Evolutionary conservation across 2,888 invertebrate species (phyloP), one percentile per base, ranked within the genome.

Genomic region (Xestia rhomboidea): DNA sequence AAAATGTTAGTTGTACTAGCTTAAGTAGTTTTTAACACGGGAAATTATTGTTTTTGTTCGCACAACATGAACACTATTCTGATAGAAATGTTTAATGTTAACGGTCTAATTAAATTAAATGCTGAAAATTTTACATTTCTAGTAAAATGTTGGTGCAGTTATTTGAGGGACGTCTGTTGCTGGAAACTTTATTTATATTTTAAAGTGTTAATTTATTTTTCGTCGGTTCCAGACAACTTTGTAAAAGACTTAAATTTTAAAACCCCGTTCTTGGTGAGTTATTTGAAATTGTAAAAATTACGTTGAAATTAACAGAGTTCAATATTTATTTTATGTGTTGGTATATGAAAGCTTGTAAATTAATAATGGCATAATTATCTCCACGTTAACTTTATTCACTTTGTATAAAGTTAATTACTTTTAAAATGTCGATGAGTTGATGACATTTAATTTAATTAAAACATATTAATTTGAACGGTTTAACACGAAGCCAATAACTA

Each of bases 1-100:
- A 90, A 91, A 91, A 89, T 88, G 89, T 88, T 89, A 87, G 89
- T 91, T 87, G 75, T 86, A 83, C 70, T 69, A 73, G 84, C 88
- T 85, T 87, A 88, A 89, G 90, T 89, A 84, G 86, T 89, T 90
- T 88, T 89, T 89, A 87, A 89, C 87, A 85, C 15, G 82, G 77
- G 81, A 79, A 88, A 85, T 77, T 85, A 74, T 81, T 81, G 79
- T 74, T 87, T 81, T 76, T 68, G 72, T 72, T 76, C 4, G 24
- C 54, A 11, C 27, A 73, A 68, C 24, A 44, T 68, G 41, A 80
- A 84, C 64, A 72, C 27, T 44, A 54, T 70, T 62, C 51, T 57
- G 68, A 84, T 79, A 60, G 24, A 75, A 72, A 78, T 77, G 60
- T 82, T 74, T 64, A 44, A 44, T 70, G 67, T 51, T 30, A 85